Conservation (phyloP, 2,888 invertebrate genomes). For the Pristionchus arcanus region DNA sequence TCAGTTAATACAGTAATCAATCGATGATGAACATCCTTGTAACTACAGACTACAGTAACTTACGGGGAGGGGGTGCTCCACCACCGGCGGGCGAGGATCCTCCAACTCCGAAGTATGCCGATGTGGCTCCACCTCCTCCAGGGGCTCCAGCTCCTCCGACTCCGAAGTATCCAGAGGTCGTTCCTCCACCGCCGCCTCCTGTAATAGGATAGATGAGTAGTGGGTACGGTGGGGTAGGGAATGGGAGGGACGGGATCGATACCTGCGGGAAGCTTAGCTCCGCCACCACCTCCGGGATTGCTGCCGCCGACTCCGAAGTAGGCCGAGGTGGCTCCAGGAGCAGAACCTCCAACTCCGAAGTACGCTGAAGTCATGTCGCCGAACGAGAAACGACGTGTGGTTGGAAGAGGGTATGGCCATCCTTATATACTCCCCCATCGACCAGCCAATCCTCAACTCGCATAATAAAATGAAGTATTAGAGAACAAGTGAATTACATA, state of each 20-base stretch:
- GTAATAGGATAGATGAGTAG: neutral
- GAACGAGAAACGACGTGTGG: constrained; percentile 14
- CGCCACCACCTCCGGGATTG: constrained; percentile 58
- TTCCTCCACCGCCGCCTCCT: constrained; percentile 61
- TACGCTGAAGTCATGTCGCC: constrained; percentile 63
- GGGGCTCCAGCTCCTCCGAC: constrained; percentile 59
- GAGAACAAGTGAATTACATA: constrained; percentile 40
- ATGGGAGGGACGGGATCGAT: neutral
- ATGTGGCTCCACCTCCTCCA: constrained; percentile 59
- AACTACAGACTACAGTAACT: neutral
- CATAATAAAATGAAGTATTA: constrained; percentile 43
- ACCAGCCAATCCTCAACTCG: constrained; percentile 40
- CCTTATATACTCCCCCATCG: constrained; percentile 39
- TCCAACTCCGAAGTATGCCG: constrained; percentile 65
- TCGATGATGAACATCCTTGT: neutral
- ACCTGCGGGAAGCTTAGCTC: constrained; percentile 57
- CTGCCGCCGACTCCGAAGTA: constrained; percentile 61
- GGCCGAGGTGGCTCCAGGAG: constrained; percentile 60
- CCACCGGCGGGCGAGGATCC: constrained; percentile 57
- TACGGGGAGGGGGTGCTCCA: constrained; percentile 56
- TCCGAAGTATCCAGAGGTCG: constrained; percentile 58
- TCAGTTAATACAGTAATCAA: neutral
- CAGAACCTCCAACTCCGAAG: constrained; percentile 65
- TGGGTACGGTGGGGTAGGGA: neutral
- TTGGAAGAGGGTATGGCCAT: neutral